Conservation (phyloP, 2,797 vertebrate species). For the Falco naumanni region DNA sequence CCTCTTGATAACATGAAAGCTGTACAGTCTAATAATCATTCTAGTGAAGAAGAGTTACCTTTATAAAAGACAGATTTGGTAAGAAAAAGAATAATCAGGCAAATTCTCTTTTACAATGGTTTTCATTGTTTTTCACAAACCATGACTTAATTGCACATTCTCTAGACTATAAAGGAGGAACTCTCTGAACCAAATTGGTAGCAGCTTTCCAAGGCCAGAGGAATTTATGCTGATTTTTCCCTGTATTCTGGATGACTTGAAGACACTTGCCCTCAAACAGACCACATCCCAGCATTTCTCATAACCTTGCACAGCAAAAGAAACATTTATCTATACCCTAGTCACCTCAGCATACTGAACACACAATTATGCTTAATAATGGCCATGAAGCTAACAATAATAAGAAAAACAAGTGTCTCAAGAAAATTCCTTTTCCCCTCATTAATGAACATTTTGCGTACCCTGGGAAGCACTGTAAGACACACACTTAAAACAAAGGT, state of each 20-base stretch:
- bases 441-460: background rate
- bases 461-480: constrained; percentile 24
- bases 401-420: background rate
- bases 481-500: background rate
- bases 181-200: background rate
- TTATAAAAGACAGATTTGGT: background rate
- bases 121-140: background rate
- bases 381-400: background rate
- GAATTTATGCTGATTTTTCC: background rate
- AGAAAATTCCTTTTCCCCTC: background rate
- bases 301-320: constrained; percentile 17
- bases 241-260: background rate
- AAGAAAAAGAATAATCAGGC: background rate
- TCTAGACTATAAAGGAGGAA: background rate
- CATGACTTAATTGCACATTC: background rate
- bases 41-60: background rate
- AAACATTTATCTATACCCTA: background rate
- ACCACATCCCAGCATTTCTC: background rate
- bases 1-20: background rate
- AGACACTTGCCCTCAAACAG: background rate
- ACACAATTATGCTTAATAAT: background rate
- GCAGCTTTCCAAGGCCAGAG: background rate
- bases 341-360: background rate
- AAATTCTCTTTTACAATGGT: background rate
- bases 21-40: background rate